These are phyloP conservation scores for Pachycephus smyrnensis DNA, from an alignment of 2,888 invertebrate species.

Conservation along the genomic window DNA sequence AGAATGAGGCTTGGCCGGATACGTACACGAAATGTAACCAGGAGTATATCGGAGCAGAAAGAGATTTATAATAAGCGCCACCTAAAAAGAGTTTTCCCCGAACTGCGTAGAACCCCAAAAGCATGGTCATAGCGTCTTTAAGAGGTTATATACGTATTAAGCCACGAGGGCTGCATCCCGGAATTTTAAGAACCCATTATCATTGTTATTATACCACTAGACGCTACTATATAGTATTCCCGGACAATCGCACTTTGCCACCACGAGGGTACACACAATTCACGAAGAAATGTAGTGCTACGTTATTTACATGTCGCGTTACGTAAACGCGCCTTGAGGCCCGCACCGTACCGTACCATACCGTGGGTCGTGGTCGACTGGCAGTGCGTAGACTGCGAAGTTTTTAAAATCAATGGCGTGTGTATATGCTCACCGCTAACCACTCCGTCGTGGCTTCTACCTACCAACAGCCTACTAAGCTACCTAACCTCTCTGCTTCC, in stretches of 20 bases:
- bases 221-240: not conserved
- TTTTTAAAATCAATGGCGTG: slow-evolving; percentile 1
- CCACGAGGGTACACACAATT: not conserved
- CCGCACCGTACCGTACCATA: slow-evolving; percentile 28
- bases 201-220: not conserved
- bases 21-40: not conserved
- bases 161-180: not conserved
- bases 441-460: not conserved
- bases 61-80: not conserved
- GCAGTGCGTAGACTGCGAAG: slow-evolving; percentile 23
- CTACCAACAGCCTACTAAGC: not conserved
- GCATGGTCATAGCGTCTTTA: slow-evolving; percentile 13
- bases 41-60: not conserved
- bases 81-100: not conserved
- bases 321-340: slow-evolving; percentile 32
- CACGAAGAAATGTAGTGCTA: not conserved
- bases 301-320: slow-evolving; percentile 38
- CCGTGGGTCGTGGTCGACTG: slow-evolving; percentile 33
- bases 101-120: slow-evolving; percentile 21
- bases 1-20: not conserved
- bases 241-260: not conserved
- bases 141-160: not conserved
- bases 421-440: not conserved
- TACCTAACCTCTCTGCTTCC: slow-evolving; percentile 6
- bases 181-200: not conserved